These are phyloP conservation scores for Catonia carolina DNA, from an alignment of 2,888 invertebrate genomes.

Conservation along the genomic window DNA sequence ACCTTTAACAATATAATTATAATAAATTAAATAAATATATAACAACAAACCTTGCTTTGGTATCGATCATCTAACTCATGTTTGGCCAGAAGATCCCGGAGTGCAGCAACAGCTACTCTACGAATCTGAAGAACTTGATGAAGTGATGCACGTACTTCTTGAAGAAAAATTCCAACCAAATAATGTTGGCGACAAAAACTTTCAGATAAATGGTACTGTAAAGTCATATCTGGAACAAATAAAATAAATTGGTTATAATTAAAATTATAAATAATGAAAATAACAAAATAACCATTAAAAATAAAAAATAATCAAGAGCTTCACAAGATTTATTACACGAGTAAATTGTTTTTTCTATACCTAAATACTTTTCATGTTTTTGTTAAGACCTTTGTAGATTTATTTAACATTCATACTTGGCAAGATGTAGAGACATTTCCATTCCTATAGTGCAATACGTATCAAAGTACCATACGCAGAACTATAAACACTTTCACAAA, in stretches of 20 bases:
- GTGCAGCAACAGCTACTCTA: conserved; percentile 66
- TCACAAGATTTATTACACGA: too few relatives aligned
- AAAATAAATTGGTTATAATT: neutral
- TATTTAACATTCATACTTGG: too few relatives aligned
- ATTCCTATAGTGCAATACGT: too few relatives aligned
- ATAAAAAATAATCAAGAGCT: neutral
- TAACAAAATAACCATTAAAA: neutral
- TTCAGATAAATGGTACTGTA: conserved; percentile 61
- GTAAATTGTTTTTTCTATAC: too few relatives aligned
- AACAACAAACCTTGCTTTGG: conserved; percentile 65
- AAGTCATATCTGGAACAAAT: conserved; percentile 1
- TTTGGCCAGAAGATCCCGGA: conserved; percentile 84
- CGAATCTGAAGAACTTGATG: conserved; percentile 79
- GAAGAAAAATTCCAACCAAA: conserved; percentile 76
- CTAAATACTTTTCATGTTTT: too few relatives aligned
- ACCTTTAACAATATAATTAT: too few relatives aligned
- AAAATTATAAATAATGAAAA: neutral
- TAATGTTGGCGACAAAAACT: conserved; percentile 90
- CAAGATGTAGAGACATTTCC: too few relatives aligned
- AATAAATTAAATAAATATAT: too few relatives aligned
- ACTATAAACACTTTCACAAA: too few relatives aligned
- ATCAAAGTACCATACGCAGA: too few relatives aligned
- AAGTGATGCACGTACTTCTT: conserved; percentile 80
- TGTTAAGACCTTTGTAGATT: too few relatives aligned
- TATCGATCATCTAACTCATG: conserved; percentile 92